Base-by-base conservation (phyloP, 2,888 invertebrate genomes). In the Lasioglossum oenotherae region DNA sequence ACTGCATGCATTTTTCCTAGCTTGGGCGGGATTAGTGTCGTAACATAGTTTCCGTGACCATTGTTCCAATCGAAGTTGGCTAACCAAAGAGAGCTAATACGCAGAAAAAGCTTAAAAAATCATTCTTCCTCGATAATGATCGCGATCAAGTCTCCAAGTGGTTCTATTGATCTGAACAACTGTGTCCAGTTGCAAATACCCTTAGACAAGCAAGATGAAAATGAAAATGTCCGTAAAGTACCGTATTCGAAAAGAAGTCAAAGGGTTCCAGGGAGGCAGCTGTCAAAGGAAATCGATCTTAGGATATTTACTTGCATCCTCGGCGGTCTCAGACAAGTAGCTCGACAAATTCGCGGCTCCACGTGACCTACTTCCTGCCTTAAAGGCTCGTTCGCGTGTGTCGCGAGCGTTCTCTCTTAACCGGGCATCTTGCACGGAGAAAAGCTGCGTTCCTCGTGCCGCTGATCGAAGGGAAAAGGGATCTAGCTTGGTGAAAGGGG, bases 361-460 rank as follows among this genome's bases (percentile, higher is more conserved):
- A 5, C 44, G 44, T 60, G 75, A 76, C 75, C 75, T 31, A 76
- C 31, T 64, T 76, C 31, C n/a, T 19, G 38, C n/a, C 2, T 31
- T 23, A 60, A 41, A 76, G 44, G 31, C 60, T 57, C 19, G 35
- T 41, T 12, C 38, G 19, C 41, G 77, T 46, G 10, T 23, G 23
- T 35, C 35, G 69, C 31, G 38, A 38, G 38, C 4, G 69, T 38
- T 35, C 41, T 46, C 23, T 78, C 53, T 53, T 69, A 71, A 67
- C 23, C 67, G 38, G 23, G 19, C 8, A 53, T 49, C 44, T 38
- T 38, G 19, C 12, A 67, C 38, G 46, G 19, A 19, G 71, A 64
- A 71, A 73, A 80, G 73, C 49, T 75, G 72, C 31, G 80, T 38
- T 12, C 41, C 53, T 8, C n/a, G 19, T 27, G 82, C 44, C 23